These are phyloP conservation scores for Tenualosa ilisha DNA, from an alignment of 2,797 vertebrate genomes.

Conservation along the genomic window DNA sequence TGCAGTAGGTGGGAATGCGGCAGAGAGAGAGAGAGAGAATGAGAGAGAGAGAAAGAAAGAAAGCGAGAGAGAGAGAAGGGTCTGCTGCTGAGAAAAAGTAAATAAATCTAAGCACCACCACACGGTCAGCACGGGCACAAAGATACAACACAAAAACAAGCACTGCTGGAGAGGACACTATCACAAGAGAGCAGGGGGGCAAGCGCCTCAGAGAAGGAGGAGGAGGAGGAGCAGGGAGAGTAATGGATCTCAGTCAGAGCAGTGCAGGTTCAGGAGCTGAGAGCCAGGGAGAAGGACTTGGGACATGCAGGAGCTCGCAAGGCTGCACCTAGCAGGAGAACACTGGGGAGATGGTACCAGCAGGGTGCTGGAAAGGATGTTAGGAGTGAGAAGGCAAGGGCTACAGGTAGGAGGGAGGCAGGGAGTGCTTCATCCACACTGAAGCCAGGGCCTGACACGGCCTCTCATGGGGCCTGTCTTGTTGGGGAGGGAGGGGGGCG, in stretches of 20 bases:
- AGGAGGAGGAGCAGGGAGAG: conserved; percentile 45
- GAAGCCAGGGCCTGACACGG: not conserved
- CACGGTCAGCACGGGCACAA: conserved; percentile 68
- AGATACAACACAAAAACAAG: conserved; percentile 73
- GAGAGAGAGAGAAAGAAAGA: conserved; percentile 52
- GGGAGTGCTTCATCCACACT: conserved; percentile 37
- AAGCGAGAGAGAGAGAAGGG: not conserved
- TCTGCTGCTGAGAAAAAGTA: conserved; percentile 11
- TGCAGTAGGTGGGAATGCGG: conserved; percentile 39
- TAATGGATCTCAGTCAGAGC: not conserved
- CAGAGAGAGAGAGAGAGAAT: not conserved
- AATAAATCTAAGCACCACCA: conserved; percentile 27
- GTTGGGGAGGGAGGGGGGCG: conserved; percentile 79
- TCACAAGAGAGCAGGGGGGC: conserved; percentile 66
- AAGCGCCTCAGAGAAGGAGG: conserved; percentile 62
- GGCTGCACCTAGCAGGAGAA: not conserved
- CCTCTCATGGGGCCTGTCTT: conserved; percentile 74
- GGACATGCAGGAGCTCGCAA: not conserved
- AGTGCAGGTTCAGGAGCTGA: conserved; percentile 32
- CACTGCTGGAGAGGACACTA: conserved; percentile 65
- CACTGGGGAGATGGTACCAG: conserved; percentile 23
- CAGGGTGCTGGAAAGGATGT: not conserved
- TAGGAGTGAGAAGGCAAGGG: conserved; percentile 32
- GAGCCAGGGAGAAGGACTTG: conserved; percentile 17
- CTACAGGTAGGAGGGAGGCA: conserved; percentile 30